Base-by-base conservation (phyloP, 2,113 vertebrate species). In the Leiothrix lutea region DNA sequence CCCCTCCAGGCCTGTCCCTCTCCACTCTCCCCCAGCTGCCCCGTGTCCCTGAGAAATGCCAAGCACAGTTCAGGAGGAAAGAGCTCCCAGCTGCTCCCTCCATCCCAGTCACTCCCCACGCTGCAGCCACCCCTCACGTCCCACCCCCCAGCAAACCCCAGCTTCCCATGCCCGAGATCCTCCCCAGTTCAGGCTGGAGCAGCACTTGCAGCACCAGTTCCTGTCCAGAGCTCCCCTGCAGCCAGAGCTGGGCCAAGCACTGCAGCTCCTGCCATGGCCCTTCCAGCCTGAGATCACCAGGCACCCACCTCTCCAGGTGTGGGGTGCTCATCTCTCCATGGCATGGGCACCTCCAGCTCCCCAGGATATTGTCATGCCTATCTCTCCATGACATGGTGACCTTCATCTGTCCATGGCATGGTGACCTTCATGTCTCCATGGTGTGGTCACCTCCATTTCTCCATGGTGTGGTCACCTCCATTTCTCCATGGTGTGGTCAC, bases 31-130 rank as follows among this genome's bases (percentile, higher is more conserved):
- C 23, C 31, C 16, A 14, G 9, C 70, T 24, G 42, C 51, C 47
- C 53, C 4, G 8, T 2, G 23, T 5, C 57, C 31, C 50, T n/a
- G 60, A 50, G 40, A 50, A 69, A 24, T 0, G 0, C 69, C 17
- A 57, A 8, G 72, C 3, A 2, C 42, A 31, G 44, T 1, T 33
- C 38, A 62, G 53, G 38, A 48, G 44, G 66, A 66, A 47, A 10
- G 25, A 67, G 4, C 14, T 45, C 47, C 33, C 38, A 50, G 31
- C 19, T 36, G 12, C 4, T 60, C 1, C 3, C 14, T 47, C 67
- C 19, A 20, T 28, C 50, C 79, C 71, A 19, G 42, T 8, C 15
- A 1, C 16, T 33, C 26, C 44, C 69, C 29, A 51, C 31, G 35
- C 40, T 50, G 67, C 47, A 57, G 24, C 14, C 42, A 22, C 8